Evolutionary conservation across 1,140 invertebrate genomes (phyloP).

Genomic region (Tribolium madens): DNA sequence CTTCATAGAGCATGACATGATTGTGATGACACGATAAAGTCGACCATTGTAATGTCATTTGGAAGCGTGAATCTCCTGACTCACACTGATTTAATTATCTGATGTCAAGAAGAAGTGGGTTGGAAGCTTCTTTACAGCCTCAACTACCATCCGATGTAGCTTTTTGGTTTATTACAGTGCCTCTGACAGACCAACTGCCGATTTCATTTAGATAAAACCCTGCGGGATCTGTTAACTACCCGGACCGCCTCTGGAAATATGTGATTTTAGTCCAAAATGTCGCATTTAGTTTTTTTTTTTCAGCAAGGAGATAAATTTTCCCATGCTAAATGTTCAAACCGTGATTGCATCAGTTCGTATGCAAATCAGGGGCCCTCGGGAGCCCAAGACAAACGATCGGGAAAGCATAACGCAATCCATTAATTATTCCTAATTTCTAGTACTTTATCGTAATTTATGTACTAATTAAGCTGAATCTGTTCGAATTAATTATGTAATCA

Average conservation of each 20-base stretch:
- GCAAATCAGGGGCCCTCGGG: background rate
- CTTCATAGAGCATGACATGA: conserved; percentile 33
- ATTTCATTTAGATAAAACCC: conserved; percentile 55
- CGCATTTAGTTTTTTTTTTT: conserved; percentile 18
- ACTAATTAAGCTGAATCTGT: conserved; percentile 33
- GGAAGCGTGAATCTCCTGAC: conserved; percentile 43
- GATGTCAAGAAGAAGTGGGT: conserved; percentile 46
- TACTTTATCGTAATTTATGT: conserved; percentile 25
- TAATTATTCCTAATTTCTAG: conserved; percentile 25
- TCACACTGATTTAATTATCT: conserved; percentile 49
- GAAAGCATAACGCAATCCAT: background rate
- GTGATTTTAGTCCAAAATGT: conserved; percentile 22
- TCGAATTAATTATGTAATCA: conserved; percentile 32
- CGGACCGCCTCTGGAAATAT: conserved; percentile 30
- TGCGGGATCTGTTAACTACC: conserved; percentile 32
- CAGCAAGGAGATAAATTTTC: background rate
- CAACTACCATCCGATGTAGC: conserved; percentile 38
- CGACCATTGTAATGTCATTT: conserved; percentile 42
- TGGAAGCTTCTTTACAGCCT: conserved; percentile 41
- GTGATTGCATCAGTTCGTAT: conserved; percentile 31
- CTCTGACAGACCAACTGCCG: conserved; percentile 52
- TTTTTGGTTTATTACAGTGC: conserved; percentile 48
- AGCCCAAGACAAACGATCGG: conserved; percentile 1
- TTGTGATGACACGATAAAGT: conserved; percentile 41
- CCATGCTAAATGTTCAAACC: conserved; percentile 18